Percentiles rank a stretch among this genome's conserved stretches.
Conservation (phyloP, 2,113 vertebrate genomes). For the Danio rerio region DNA sequence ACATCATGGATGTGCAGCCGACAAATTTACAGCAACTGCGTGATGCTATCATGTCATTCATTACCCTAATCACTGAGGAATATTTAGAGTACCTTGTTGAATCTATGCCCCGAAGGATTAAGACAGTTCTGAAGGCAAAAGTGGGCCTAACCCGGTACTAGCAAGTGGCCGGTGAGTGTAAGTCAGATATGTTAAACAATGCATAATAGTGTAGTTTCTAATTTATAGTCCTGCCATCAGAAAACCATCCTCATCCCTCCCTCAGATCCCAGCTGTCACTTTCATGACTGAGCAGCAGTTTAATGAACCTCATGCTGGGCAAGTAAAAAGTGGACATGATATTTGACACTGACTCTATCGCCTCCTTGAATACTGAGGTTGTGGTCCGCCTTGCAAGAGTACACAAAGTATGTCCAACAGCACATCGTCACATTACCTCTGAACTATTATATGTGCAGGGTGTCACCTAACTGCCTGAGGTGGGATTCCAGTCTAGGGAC, state of each 20-base stretch:
- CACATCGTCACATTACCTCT: not conserved
- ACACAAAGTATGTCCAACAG: not conserved
- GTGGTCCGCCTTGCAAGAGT: not conserved
- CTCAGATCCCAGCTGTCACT: not conserved
- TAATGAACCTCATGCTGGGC: not conserved
- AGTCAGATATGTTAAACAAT: not conserved
- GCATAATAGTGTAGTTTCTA: too few relatives aligned
- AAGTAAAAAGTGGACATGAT: not conserved
- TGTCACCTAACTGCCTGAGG: constrained; percentile 40
- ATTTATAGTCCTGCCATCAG: too few relatives aligned
- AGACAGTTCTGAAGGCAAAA: too few relatives aligned
- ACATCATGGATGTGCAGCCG: too few relatives aligned
- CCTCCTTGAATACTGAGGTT: not conserved
- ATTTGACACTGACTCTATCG: not conserved
- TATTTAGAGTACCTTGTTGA: too few relatives aligned
- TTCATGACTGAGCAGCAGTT: constrained; percentile 4
- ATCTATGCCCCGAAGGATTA: too few relatives aligned
- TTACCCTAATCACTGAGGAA: too few relatives aligned
- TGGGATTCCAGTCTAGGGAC: constrained; percentile 51
- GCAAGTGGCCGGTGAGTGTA: not conserved
- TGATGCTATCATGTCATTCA: too few relatives aligned
- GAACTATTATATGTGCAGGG: not conserved
- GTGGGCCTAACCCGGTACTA: too few relatives aligned
- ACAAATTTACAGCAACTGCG: too few relatives aligned
- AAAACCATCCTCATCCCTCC: not conserved